Base-by-base conservation (phyloP, 2,888 invertebrate genomes). In the Strigamia crassipes region DNA sequence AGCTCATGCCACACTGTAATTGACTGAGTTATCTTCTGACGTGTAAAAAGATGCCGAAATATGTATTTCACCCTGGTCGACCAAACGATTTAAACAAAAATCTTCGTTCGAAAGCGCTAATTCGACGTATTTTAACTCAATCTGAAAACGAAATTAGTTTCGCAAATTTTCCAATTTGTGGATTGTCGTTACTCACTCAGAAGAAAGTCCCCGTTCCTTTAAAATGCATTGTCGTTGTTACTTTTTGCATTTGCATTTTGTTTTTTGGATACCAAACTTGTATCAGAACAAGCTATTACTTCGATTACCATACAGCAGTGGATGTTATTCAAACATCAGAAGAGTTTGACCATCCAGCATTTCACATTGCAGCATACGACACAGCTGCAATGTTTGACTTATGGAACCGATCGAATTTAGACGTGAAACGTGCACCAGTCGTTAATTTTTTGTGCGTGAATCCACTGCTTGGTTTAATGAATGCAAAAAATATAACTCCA, bases 241-340 rank as follows among this genome's bases (percentile, higher is more conserved):
- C 56, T 6, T 8, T 56, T 56, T 56, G n/a, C 21, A 9, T 18
- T n/a, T 18, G 56, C 12, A 31, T 73, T 27, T 73, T 31, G n/a
- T 0, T 73, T n/a, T 27, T 73, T 27, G 2, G 13, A 15, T 73
- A 73, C 8, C 31, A 31, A 73, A 31, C n/a, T 31, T 73, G 31
- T 13, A 15, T 9, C 3, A 73, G 73, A 73, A 31, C 31, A 15
- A 8, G 31, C 4, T 31, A 73, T 31, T 73, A 73, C 27, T 73
- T 73, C 13, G 73, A 73, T 2, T 73, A 73, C 73, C 12, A 73
- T 15, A n/a, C n/a, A n/a, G 73, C 15, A 3, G 73, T 73, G n/a
- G 73, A 73, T 27, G 73, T 73, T 73, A 12, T 73, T 27, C 73
- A 73, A 31, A 31, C 73, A 1, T 31, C 73, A 13, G 73, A 73